Base-by-base conservation (phyloP, 2,797 vertebrate species). In the Clarias fuscus region DNA sequence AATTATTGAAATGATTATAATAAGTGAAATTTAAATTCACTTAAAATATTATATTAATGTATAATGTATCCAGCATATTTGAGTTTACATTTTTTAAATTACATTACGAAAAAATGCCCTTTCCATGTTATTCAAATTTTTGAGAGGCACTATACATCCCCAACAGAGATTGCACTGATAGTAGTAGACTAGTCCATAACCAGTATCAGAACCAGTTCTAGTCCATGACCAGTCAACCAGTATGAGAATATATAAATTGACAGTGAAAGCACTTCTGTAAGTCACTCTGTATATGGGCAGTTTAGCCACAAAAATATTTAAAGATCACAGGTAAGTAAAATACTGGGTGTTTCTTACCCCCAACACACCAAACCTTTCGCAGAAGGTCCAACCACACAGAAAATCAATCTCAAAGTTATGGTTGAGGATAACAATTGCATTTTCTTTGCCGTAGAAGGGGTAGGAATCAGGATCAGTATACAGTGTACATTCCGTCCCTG, bases 401-500 rank as follows among this genome's bases (percentile, higher is more conserved):
- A 99, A 99, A 94, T 99, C 98, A 0, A 99, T 99, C 91, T 99
- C 98, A 89, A 96, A 99, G 89, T 94, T 96, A 93, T 99, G 98
- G 93, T 99, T 99, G 77, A 99, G 97, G 75, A 99, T 93, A 68
- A 98, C 97, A 8, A 99, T 97, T 68, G 97, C 97, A 5, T 95
- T 99, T 88, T 99, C 98, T 56, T 97, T 97, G 78, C 98, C 98
- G 0, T 95, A 98, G 70, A 95, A 93, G 5, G 48, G 75, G 89
- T 92, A 97, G 91, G 89, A 94, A 90, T 93, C 89, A 5, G 96
- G 96, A 88, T 99, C 96, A 0, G 97, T 97, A 95, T 98, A 97
- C 80, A 99, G 94, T 14, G 96, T 96, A 86, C 97, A 99, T 73
- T 96, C 92, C 0, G 98, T 98, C 76, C 96, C 97, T 1, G 98